A percentile compares a stretch with the other conserved stretches of the same genome.
Conservation (phyloP, 1,140 invertebrate genomes). For the Papilio aristodemus region DNA sequence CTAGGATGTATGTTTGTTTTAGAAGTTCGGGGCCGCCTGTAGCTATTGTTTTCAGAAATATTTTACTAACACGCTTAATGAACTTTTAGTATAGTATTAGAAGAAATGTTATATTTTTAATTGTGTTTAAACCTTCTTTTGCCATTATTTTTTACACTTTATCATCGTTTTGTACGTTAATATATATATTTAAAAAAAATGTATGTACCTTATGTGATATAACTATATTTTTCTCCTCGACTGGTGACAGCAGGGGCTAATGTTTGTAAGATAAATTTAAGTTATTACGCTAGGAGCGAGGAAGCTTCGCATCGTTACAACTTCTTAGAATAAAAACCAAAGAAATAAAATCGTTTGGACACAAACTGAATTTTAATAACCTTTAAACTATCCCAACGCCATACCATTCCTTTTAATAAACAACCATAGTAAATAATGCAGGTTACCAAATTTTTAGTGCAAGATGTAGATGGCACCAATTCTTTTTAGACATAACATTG, state of each 20-base stretch:
- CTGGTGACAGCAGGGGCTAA: conserved; percentile 25
- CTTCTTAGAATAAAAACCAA: conserved; percentile 53
- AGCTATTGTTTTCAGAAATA: background rate
- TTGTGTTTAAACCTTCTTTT: conserved; percentile 26
- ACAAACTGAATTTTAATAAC: conserved; percentile 38
- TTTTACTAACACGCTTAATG: conserved; percentile 19
- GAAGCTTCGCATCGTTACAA: conserved; percentile 26
- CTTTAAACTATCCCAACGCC: too few species aligned
- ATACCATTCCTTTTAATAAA: too few species aligned
- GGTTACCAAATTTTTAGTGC: conserved; percentile 7
- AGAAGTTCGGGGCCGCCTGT: background rate
- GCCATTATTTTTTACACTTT: conserved; percentile 18
- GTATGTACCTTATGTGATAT: conserved; percentile 32
- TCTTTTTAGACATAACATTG: too few species aligned
- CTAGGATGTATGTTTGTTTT: background rate
- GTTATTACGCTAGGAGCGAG: conserved; percentile 22
- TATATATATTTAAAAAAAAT: conserved; percentile 29
- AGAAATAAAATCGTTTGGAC: conserved; percentile 60
- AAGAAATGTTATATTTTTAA: conserved; percentile 28
- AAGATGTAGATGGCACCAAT: too few species aligned
- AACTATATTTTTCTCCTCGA: conserved; percentile 28
- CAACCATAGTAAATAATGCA: too few species aligned
- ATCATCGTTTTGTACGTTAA: conserved; percentile 25
- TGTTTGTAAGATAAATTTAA: conserved; percentile 31
- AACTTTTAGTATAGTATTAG: conserved; percentile 28